These are phyloP conservation scores for Lagorchestes hirsutus DNA, from an alignment of 2,797 vertebrate species.

Conservation along the genomic window DNA sequence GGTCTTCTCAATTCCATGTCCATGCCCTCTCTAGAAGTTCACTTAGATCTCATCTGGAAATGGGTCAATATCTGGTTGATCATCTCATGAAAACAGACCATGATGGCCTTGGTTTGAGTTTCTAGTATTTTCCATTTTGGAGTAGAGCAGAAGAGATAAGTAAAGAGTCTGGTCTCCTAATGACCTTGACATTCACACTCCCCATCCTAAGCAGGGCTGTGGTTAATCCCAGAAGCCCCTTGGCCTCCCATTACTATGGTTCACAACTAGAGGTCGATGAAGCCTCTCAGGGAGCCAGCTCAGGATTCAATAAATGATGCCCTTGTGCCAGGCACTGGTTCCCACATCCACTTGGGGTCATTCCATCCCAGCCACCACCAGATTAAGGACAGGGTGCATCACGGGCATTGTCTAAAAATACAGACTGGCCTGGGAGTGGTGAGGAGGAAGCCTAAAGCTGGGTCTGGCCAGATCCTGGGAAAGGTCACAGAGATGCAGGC, in stretches of 20 bases:
- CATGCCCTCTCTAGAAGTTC: not conserved
- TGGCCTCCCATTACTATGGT: not conserved
- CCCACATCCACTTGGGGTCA: conserved; percentile 19
- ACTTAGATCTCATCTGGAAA: not conserved
- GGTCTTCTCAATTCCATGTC: not conserved
- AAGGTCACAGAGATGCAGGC: conserved; percentile 72
- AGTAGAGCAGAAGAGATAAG: conserved; percentile 8
- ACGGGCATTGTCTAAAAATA: conserved; percentile 76
- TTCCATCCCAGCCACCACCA: conserved; percentile 21
- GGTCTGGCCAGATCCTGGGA: conserved; percentile 66
- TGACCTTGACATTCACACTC: conserved; percentile 33
- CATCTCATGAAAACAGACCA: not conserved
- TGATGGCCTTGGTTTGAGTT: not conserved
- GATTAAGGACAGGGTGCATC: conserved; percentile 69
- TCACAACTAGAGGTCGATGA: conserved; percentile 31
- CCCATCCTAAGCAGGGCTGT: not conserved
- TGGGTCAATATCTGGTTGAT: not conserved
- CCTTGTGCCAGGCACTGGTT: not conserved
- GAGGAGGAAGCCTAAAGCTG: conserved; percentile 54
- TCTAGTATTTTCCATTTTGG: conserved; percentile 38
- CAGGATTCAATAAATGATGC: not conserved
- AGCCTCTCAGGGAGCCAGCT: conserved; percentile 39
- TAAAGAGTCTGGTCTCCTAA: conserved; percentile 51
- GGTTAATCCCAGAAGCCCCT: not conserved
- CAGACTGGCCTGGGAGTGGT: conserved; percentile 45